A percentile compares a stretch with the other conserved stretches of the same genome.
These are phyloP conservation scores for Amyelois transitella DNA, from an alignment of 1,140 invertebrate genomes.

Conservation along the genomic window DNA sequence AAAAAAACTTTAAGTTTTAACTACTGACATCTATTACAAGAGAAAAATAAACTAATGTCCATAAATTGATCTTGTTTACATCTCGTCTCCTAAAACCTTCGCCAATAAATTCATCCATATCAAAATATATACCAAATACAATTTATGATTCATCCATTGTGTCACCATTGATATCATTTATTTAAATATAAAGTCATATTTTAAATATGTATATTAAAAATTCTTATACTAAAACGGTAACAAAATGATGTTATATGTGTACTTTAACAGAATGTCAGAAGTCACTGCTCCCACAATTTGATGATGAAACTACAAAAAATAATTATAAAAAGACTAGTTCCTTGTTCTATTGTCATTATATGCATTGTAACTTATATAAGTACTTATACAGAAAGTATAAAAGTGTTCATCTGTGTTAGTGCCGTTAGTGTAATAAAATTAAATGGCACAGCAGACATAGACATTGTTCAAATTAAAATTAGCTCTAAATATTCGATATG, in stretches of 20 bases:
- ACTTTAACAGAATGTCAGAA: neutral
- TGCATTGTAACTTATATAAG: slow-evolving; percentile 13
- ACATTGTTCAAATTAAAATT: slow-evolving; percentile 22
- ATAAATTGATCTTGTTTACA: slow-evolving; percentile 22
- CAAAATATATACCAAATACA: slow-evolving; percentile 64
- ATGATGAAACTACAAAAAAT: slow-evolving; percentile 1
- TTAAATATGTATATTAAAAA: slow-evolving; percentile 31
- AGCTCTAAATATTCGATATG: slow-evolving; percentile 16
- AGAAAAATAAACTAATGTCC: slow-evolving; percentile 30
- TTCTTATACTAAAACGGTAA: slow-evolving; percentile 34
- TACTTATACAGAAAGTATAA: slow-evolving; percentile 12
- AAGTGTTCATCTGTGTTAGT: slow-evolving; percentile 18
- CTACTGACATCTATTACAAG: slow-evolving; percentile 52
- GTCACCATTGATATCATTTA: slow-evolving; percentile 30
- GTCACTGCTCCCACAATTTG: neutral
- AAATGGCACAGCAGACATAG: slow-evolving; percentile 39
- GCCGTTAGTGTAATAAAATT: slow-evolving; percentile 20
- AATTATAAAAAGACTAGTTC: slow-evolving; percentile 37
- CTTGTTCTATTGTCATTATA: slow-evolving; percentile 24
- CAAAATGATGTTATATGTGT: slow-evolving; percentile 11
- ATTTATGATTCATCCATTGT: slow-evolving; percentile 23
- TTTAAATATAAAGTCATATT: slow-evolving; percentile 34
- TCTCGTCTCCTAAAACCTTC: slow-evolving; percentile 23
- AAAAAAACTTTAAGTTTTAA: slow-evolving; percentile 46
- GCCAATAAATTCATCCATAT: slow-evolving; percentile 58